These are phyloP conservation scores for Drosophila ercepeae DNA, from an alignment of 1,140 invertebrate genomes.

Conservation along the genomic window DNA sequence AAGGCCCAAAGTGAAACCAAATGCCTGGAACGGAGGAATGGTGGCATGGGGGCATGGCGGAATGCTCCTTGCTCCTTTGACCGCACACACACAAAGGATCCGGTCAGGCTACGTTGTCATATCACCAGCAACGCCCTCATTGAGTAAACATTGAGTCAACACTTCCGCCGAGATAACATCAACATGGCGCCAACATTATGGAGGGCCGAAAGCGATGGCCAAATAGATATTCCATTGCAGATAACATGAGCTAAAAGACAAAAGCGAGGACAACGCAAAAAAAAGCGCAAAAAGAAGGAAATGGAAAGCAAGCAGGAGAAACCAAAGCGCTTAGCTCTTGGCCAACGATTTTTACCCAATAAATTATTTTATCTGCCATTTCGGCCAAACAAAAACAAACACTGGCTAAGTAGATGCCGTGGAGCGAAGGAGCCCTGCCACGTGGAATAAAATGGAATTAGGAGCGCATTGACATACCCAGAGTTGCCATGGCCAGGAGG, in stretches of 20 bases:
- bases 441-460: constrained; percentile 72
- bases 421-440: constrained; percentile 26
- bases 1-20: constrained; percentile 55
- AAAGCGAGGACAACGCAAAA: constrained; percentile 19
- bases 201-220: constrained; percentile 65
- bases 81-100: constrained; percentile 39
- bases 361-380: constrained; percentile 75
- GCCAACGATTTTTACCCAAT: constrained; percentile 80
- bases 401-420: constrained; percentile 17
- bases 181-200: constrained; percentile 82
- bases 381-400: constrained; percentile 38
- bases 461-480: constrained; percentile 50
- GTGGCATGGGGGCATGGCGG: no score
- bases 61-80: constrained; percentile 20
- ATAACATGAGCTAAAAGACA: constrained; percentile 55
- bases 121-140: constrained; percentile 74
- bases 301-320: background rate
- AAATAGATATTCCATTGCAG: constrained; percentile 72
- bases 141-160: constrained; percentile 82
- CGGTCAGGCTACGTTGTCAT: constrained; percentile 41
- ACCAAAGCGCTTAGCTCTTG: constrained; percentile 63
- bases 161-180: constrained; percentile 78
- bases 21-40: constrained; percentile 51
- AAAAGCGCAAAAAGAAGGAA: background rate
- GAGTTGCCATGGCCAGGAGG: background rate